These are phyloP conservation scores for Triplophysa tibetana DNA, from an alignment of 2,113 vertebrate genomes.

Conservation along the genomic window DNA sequence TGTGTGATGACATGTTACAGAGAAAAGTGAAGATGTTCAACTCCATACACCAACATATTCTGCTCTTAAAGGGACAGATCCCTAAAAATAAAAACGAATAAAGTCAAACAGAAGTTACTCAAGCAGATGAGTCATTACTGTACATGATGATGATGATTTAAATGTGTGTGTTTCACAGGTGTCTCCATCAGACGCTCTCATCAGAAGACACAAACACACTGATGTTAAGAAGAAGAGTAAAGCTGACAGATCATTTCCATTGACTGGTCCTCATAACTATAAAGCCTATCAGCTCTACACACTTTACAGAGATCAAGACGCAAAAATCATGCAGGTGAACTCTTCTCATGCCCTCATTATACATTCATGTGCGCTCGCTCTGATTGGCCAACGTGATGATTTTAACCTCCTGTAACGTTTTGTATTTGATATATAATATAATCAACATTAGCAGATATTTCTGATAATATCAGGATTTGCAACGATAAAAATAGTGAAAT, in stretches of 20 bases:
- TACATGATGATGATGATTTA: background rate
- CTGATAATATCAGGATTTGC: too few relatives aligned
- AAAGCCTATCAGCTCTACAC: conserved; percentile 97
- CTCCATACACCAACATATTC: background rate
- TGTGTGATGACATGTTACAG: conserved; percentile 85
- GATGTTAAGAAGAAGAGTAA: conserved; percentile 75
- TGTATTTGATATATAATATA: too few relatives aligned
- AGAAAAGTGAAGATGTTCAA: conserved; percentile 63
- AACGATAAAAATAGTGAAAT: too few relatives aligned
- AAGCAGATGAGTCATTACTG: background rate
- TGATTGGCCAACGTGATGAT: too few relatives aligned
- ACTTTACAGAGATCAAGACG: conserved; percentile 87
- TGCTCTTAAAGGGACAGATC: too few relatives aligned
- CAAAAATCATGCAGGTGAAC: conserved; percentile 91
- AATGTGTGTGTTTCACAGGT: conserved; percentile 70
- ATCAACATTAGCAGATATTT: too few relatives aligned
- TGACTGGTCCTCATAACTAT: conserved; percentile 82
- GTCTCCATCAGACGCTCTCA: conserved; percentile 83
- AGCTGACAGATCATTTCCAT: conserved; percentile 62
- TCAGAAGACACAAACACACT: conserved; percentile 74
- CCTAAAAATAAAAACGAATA: conserved; percentile 59
- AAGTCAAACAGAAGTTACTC: conserved; percentile 82
- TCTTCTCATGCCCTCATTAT: too few relatives aligned
- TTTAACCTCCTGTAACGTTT: too few relatives aligned
- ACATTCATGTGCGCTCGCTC: too few relatives aligned